Base-by-base conservation (phyloP, 2,113 vertebrate genomes). In the Petrocephalus zakoni region DNA sequence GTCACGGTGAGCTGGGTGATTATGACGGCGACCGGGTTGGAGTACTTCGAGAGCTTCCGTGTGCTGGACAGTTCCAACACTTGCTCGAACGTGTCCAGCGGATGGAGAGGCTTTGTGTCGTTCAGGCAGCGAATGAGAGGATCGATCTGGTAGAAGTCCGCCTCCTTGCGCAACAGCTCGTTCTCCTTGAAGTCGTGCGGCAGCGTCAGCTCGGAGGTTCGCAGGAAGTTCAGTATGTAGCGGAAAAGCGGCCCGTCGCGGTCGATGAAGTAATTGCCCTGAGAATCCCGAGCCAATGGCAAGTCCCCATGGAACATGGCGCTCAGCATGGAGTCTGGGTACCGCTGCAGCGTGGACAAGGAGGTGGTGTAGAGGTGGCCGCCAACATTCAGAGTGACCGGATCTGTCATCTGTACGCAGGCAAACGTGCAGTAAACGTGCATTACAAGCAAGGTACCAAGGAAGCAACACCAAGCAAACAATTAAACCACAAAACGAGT, bases 291-390 rank as follows among this genome's bases (percentile, higher is more conserved):
- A 52, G 97, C 96, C 61, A 97, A 98, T 84, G 98, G 98, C 93
- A 99, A 97, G 92, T 98, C 98, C 37, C 98, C 98, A 2, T 97
- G 96, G 91, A 99, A 99, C 98, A 99, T 99, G 89, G 97, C 97
- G 0, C 97, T 98, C 92, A 99, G 92, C 98, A 99, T 99, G 82
- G 97, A 98, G 93, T 99, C 97, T 0, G 98, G 97, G 93, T 97
- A 99, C 87, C 97, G 97, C 86, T 98, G 98, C 90, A 99, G 92
- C 13, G 98, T 99, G 56, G 97, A 97, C 87, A 99, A 93, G 37
- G 97, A 98, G 87, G 98, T 99, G 29, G 98, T 99, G 90, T 99
- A 99, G 42, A 99, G 93, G 90, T 97, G 96, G 88, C 98, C 98
- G 90, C 98, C 98, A 25, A 99, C 97, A 2, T 99, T 99, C 91